Conservation (phyloP, 2,888 invertebrate genomes). For the Drosophila antonietae region DNA sequence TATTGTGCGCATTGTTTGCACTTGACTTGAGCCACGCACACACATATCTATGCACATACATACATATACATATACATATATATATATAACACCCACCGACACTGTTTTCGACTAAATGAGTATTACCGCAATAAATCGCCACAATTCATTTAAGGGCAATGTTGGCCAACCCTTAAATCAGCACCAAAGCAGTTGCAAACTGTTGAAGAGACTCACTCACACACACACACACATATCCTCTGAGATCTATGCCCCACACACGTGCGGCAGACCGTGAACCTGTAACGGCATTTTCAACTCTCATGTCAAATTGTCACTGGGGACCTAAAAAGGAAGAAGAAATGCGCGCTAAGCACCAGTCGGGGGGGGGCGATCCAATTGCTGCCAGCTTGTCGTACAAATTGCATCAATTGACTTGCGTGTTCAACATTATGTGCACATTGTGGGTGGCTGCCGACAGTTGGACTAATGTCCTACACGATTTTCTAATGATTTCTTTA, state of each 20-base stretch:
- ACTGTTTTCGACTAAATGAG: conserved; percentile 71
- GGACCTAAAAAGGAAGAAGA: conserved; percentile 44
- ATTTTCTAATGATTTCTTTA: conserved; percentile 76
- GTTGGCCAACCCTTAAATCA: conserved; percentile 73
- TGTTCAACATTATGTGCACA: conserved; percentile 79
- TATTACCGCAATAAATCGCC: conserved; percentile 82
- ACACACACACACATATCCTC: conserved; percentile 11
- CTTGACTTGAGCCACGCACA: conserved; percentile 57
- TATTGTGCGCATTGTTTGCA: conserved; percentile 78
- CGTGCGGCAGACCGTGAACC: conserved; percentile 70
- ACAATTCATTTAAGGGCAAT: conserved; percentile 78
- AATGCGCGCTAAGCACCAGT: conserved; percentile 25
- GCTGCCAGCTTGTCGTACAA: conserved; percentile 73
- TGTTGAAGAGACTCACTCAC: conserved; percentile 63
- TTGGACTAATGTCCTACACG: conserved; percentile 72
- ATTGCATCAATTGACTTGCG: conserved; percentile 82
- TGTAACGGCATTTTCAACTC: conserved; percentile 69
- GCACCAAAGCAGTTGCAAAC: conserved; percentile 58
- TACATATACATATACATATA: background rate
- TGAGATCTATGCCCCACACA: conserved; percentile 30
- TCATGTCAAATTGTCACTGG: conserved; percentile 75
- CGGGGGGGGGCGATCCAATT: conserved; percentile 46
- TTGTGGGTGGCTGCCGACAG: conserved; percentile 68
- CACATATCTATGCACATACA: conserved; percentile 19
- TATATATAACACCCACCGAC: conserved; percentile 22